Evolutionary conservation across 1,140 invertebrate genomes (phyloP).

Genomic region (Conopomorpha cramerella): DNA sequence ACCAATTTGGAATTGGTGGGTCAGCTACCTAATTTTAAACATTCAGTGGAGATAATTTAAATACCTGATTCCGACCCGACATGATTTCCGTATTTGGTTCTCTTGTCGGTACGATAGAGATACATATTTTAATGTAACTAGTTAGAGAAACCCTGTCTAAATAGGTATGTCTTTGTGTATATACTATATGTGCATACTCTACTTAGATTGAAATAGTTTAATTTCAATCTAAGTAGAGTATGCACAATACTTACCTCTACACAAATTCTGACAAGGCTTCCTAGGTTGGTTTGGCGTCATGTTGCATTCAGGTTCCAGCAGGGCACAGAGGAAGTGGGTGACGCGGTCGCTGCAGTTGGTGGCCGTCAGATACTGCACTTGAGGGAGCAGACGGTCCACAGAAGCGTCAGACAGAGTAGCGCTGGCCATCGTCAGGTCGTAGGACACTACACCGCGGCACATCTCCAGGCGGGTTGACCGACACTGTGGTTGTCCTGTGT

Average conservation of each 20-base stretch:
- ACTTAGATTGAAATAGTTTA: no score
- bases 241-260: slow-evolving; percentile 59
- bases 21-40: no score
- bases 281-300: slow-evolving; percentile 60
- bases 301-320: slow-evolving; percentile 69
- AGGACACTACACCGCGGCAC: slow-evolving; percentile 67
- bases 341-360: slow-evolving; percentile 67
- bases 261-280: slow-evolving; percentile 68
- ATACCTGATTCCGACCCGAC: no score
- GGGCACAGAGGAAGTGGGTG: slow-evolving; percentile 65
- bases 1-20: no score
- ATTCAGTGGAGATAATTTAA: no score
- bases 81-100: no score
- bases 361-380: slow-evolving; percentile 61
- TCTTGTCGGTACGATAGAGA: no score
- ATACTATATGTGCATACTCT: neutral
- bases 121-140: no score
- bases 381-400: slow-evolving; percentile 45
- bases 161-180: no score
- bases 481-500: slow-evolving; percentile 38
- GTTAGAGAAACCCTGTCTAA: no score
- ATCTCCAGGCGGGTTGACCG: slow-evolving; percentile 40
- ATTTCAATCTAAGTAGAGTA: neutral
- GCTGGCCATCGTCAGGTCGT: slow-evolving; percentile 61
- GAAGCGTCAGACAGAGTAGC: slow-evolving; percentile 20